Evolutionary conservation across 1,140 invertebrate species (phyloP), one percentile per base, ranked within the genome.

Genomic region (Drosophila pruinosa): DNA sequence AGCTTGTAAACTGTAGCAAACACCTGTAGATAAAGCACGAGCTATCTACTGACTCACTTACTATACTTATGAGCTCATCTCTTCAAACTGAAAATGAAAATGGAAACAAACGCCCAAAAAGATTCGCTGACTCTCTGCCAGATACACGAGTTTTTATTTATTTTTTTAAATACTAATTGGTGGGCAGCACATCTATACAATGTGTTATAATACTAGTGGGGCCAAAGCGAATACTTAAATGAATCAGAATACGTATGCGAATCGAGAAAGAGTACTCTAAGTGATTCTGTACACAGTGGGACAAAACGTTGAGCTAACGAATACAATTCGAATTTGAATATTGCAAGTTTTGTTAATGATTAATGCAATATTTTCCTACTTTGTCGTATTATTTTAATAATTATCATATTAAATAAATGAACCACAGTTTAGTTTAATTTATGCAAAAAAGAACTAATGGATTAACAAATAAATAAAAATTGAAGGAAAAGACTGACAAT

Each of bases 41-140:
- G 54, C 53, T 47, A 36, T 15, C 43, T 26, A 53, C 31, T 78
- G 76, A 78, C 34, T 78, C 76, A 80, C 45, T 28, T 10, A 41
- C 14, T 10, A 10, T 12, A 12, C 8, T 34, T 59, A 75, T 78
- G 76, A 78, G 58, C 76, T 78, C 76, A 80, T 79, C 73, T 24
- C 17, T 38, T 45, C 68, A 31, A 41, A n/a, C n/a, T n/a, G n/a
- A n/a, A n/a, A 57, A 39, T 26, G 7, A 38, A 57, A 54, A 45
- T 17, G 15, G 22, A 48, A 59, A 77, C 72, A 31, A 17, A 26
- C 36, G 17, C 15, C 53, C n/a, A 45, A 59, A 65, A 43, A 39
- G 41, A 52, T 34, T 19, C 10, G 10, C 22, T 28, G 8, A 19
- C 43, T 50, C 53, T 53, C 26, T 52, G 17, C 12, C 24, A 14